Percentiles rank a stretch among this genome's conserved stretches.
phyloP scores from a whole-genome alignment of 2,888 invertebrate genomes.

The Holacanthella duospinosa region DNA sequence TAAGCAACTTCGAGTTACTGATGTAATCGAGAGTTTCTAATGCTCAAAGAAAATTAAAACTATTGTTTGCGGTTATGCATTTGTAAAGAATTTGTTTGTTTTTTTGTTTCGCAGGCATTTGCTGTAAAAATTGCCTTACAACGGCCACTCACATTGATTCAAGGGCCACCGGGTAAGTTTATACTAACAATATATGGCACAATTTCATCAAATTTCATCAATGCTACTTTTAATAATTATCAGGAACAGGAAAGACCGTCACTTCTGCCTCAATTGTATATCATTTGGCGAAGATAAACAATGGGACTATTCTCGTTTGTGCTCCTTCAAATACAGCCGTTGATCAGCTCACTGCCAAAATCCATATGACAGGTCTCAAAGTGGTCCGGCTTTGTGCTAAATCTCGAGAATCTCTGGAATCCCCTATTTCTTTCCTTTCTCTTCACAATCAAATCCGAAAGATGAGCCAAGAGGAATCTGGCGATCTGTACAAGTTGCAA shows the following conservation, averaged over 20 bases:
- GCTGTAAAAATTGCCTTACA: constrained; percentile 97
- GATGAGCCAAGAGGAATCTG: constrained; percentile 67
- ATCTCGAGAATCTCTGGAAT: constrained; percentile 94
- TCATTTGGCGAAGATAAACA: constrained; percentile 87
- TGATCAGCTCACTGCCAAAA: constrained; percentile 97
- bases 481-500: constrained; percentile 88
- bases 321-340: constrained; percentile 99
- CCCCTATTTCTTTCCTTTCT: constrained; percentile 90
- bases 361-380: constrained; percentile 91
- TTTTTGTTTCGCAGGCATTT: constrained; percentile 56
- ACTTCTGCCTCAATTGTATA: constrained; percentile 99
- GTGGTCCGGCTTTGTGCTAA: constrained; percentile 90
- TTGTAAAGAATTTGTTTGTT: too few species aligned
- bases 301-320: constrained; percentile 85
- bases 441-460: constrained; percentile 94
- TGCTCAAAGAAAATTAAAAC: too few species aligned
- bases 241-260: constrained; percentile 80
- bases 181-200: neutral
- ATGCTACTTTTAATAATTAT: neutral
- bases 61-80: neutral
- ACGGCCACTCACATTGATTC: constrained; percentile 88
- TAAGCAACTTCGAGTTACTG: too few species aligned
- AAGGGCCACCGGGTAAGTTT: constrained; percentile 53
- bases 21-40: neutral
- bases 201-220: neutral